Percentiles rank a stretch among this genome's conserved stretches.
Evolutionary conservation across 2,113 vertebrate species (phyloP).

Genomic region (Candoia aspera): DNA sequence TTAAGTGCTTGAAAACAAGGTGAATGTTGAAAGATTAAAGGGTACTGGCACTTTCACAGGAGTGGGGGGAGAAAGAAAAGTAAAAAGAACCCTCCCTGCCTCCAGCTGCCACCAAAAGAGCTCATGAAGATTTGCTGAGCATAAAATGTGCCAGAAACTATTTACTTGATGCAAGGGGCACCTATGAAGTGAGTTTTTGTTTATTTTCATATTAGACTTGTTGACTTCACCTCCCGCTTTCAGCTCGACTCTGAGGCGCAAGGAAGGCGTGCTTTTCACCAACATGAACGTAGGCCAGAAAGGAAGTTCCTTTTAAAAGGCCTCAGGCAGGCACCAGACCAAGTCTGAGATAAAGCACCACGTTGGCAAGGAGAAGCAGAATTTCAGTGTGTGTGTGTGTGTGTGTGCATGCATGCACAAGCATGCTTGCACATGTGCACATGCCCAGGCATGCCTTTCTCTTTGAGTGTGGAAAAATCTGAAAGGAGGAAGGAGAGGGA

Average conservation of each 20-base stretch:
- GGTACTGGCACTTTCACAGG: constrained; percentile 48
- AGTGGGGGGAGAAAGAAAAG: background rate
- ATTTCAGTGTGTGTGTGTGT: background rate
- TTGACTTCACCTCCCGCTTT: constrained; percentile 71
- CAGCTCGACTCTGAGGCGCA: constrained; percentile 51
- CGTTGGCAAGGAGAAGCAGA: constrained; percentile 33
- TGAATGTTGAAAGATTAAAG: constrained; percentile 62
- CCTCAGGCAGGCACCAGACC: constrained; percentile 58
- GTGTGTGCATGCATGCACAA: background rate
- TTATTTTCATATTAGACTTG: constrained; percentile 73
- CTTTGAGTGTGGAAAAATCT: background rate
- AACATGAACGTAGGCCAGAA: constrained; percentile 49
- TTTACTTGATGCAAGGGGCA: constrained; percentile 66
- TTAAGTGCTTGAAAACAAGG: constrained; percentile 68
- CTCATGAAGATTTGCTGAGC: constrained; percentile 50
- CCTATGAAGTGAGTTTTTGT: constrained; percentile 71
- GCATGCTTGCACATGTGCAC: background rate
- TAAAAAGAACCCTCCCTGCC: background rate
- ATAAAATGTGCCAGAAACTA: constrained; percentile 64
- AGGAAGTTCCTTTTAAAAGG: constrained; percentile 66
- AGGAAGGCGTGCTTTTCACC: constrained; percentile 56
- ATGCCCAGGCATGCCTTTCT: background rate
- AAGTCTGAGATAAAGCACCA: constrained; percentile 64
- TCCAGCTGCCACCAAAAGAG: constrained; percentile 40
- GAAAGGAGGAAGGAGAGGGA: background rate